Base-by-base conservation (phyloP, 2,113 vertebrate species). In the Meleagris gallopavo region DNA sequence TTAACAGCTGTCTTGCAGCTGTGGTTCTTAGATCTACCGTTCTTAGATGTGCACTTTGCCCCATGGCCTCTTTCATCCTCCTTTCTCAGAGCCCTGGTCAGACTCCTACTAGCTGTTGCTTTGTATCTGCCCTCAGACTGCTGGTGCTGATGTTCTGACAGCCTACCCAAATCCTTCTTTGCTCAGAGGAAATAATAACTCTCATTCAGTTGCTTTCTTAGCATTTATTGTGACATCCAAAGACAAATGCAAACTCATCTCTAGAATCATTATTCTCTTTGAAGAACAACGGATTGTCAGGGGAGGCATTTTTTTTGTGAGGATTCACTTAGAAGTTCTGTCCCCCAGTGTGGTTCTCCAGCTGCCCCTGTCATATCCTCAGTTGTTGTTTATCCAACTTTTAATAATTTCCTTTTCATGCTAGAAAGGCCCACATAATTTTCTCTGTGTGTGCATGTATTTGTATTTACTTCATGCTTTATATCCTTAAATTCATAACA, bases 221-320 rank as follows among this genome's bases (percentile, higher is more conserved):
- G 95, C 92, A 88, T 95, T 96, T 96, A 94, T 89, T 97, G 91
- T 96, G 93, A 96, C 92, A 96, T 90, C 72, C 57, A 0, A 95
- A 95, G 92, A 96, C 83, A 94, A 97, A 97, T 96, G 85, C 97
- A 96, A 95, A 91, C 94, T 96, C 91, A 96, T 94, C 89, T 95
- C 90, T 95, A 94, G 90, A 94, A 93, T 96, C 95, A 95, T 96
- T 96, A 97, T 96, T 97, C 95, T 97, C 95, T 97, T 96, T 96
- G 96, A 97, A 97, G 89, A 97, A 92, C 89, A 97, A 89, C 87
- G 32, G 86, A 96, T 93, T 97, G 96, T 97, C 94, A 96, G 90
- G 89, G 94, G 96, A 97, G 92, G 88, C 89, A 86, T 91, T 97
- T 95, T 95, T 97, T 90, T 62, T 94, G 81, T 93, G 92, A 78